Conservation (phyloP, 1,140 invertebrate genomes). For the Brachionus koreanus region DNA sequence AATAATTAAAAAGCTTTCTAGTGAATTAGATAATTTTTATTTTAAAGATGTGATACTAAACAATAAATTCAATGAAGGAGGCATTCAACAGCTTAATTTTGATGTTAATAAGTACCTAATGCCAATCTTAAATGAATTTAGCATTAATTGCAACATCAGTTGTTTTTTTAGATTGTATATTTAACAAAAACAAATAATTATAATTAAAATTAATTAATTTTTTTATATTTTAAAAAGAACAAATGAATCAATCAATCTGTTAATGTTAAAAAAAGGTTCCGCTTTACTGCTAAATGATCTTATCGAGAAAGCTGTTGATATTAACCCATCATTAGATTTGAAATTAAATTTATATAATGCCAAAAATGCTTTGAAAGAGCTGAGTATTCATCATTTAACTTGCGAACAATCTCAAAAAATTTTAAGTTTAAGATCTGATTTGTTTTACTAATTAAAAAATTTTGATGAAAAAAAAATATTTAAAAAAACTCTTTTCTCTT, state of each 20-base stretch:
- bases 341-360: slow-evolving; percentile 13
- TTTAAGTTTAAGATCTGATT: background rate
- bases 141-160: background rate
- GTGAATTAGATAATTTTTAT: slow-evolving; percentile 38
- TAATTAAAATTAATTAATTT: background rate
- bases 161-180: slow-evolving; percentile 17
- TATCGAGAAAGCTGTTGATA: background rate
- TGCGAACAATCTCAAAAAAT: background rate
- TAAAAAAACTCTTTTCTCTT: background rate
- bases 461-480: background rate
- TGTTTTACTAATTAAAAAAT: background rate
- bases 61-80: slow-evolving; percentile 20
- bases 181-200: background rate
- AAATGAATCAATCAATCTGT: slow-evolving; percentile 23
- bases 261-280: slow-evolving; percentile 14
- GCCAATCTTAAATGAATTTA: slow-evolving; percentile 29
- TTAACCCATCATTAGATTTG: background rate
- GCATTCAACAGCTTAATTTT: slow-evolving; percentile 2
- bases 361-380: slow-evolving; percentile 39
- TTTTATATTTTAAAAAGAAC: background rate
- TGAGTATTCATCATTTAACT: background rate
- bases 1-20: slow-evolving; percentile 12
- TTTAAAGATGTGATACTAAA: slow-evolving; percentile 6
- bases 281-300: background rate
- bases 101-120: slow-evolving; percentile 34